Conservation (phyloP, 2,113 vertebrate species). For the Sprattus sprattus region DNA sequence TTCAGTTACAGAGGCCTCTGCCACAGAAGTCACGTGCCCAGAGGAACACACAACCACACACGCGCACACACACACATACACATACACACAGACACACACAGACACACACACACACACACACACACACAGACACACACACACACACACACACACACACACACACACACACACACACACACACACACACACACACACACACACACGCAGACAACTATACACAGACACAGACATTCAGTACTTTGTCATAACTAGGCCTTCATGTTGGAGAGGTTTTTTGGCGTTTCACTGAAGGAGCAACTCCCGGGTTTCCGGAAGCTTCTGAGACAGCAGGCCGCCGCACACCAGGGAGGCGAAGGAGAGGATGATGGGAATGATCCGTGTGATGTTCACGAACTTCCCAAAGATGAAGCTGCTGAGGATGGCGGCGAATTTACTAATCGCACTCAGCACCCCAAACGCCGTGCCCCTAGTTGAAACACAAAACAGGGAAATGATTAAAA, state of each 20-base stretch:
- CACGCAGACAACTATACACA: background rate
- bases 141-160: background rate
- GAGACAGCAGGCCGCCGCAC: conserved; percentile 86
- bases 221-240: background rate
- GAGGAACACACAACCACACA: background rate
- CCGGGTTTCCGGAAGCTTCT: conserved; percentile 92
- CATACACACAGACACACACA: conserved; percentile 2
- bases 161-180: background rate
- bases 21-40: background rate
- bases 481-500: background rate
- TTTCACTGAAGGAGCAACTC: conserved; percentile 90
- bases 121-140: background rate
- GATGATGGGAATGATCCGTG: conserved; percentile 92
- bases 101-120: background rate
- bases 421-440: conserved; percentile 87
- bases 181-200: conserved; percentile 6
- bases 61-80: background rate
- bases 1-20: background rate
- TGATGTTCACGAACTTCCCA: conserved; percentile 90
- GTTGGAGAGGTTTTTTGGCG: conserved; percentile 51
- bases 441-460: conserved; percentile 92
- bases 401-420: conserved; percentile 95
- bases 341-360: conserved; percentile 89
- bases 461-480: conserved; percentile 77
- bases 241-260: conserved; percentile 9